phyloP scores from a whole-genome alignment of 2,888 invertebrate genomes.

The Odontocolon sp. region DNA sequence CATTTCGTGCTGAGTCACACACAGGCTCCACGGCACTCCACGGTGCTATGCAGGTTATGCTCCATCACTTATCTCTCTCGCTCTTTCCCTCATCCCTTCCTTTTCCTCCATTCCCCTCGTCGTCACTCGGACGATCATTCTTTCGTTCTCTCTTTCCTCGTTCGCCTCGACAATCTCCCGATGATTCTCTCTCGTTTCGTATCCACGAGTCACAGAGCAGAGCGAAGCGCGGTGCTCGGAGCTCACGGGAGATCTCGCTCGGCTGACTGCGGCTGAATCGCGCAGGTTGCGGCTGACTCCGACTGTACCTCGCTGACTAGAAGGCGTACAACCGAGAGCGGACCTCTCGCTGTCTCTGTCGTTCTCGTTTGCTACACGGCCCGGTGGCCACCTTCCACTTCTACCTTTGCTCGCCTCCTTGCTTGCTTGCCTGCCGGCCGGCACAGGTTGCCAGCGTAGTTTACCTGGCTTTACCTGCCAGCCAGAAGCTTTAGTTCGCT shows the following conservation, averaged over 20 bases:
- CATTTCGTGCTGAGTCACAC: slow-evolving; percentile 75
- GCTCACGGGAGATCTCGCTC: slow-evolving; percentile 51
- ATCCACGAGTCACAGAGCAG: background rate
- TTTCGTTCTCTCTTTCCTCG: slow-evolving; percentile 44
- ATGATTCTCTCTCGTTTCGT: slow-evolving; percentile 35
- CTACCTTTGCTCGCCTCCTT: slow-evolving; percentile 40
- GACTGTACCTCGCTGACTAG: too few species aligned
- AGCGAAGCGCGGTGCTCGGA: slow-evolving; percentile 29
- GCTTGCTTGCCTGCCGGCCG: slow-evolving; percentile 57
- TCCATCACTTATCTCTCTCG: slow-evolving; percentile 42
- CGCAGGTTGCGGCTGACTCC: slow-evolving; percentile 62
- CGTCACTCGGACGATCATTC: slow-evolving; percentile 56
- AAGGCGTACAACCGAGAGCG: too few species aligned
- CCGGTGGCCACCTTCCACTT: slow-evolving; percentile 67
- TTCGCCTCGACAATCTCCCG: slow-evolving; percentile 37
- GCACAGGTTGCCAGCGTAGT: slow-evolving; percentile 73
- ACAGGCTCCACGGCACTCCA: slow-evolving; percentile 51
- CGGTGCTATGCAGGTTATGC: slow-evolving; percentile 18
- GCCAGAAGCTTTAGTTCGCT: slow-evolving; percentile 79
- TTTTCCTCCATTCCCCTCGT: slow-evolving; percentile 24
- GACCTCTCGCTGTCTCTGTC: slow-evolving; percentile 43
- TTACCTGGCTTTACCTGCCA: slow-evolving; percentile 80
- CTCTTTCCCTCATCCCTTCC: slow-evolving; percentile 41
- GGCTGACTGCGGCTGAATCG: slow-evolving; percentile 50
- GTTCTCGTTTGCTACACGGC: slow-evolving; percentile 62